Percentiles rank a stretch among this genome's conserved stretches.
phyloP scores from a whole-genome alignment of 2,888 invertebrate species.

The Ochropleura plecta region DNA sequence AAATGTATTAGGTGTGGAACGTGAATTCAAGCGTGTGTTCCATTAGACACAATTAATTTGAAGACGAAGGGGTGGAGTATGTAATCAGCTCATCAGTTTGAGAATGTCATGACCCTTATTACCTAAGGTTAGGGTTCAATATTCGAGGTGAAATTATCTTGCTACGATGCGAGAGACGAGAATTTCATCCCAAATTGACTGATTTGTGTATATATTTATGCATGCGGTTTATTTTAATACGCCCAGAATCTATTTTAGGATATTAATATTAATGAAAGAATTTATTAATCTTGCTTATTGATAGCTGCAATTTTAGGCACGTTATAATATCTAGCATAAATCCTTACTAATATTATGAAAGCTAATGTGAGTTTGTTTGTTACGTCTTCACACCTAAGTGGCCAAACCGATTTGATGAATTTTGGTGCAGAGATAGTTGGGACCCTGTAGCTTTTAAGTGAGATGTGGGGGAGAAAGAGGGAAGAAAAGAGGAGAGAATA shows the following conservation, averaged over 20 bases:
- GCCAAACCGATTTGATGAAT: no score
- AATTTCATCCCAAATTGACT: conserved; percentile 64
- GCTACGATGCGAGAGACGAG: conserved; percentile 48
- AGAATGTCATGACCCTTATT: conserved; percentile 52
- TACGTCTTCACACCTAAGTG: no score
- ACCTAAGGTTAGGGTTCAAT: conserved; percentile 46
- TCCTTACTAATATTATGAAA: neutral
- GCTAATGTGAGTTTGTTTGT: no score
- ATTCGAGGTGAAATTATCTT: conserved; percentile 35
- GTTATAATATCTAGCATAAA: neutral
- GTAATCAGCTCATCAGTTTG: conserved; percentile 61
- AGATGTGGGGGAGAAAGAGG: no score
- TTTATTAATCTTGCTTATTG: conserved; percentile 1
- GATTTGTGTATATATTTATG: conserved; percentile 60
- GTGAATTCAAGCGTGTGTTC: conserved; percentile 76
- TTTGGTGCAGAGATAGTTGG: no score
- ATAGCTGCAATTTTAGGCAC: neutral
- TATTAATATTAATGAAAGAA: conserved; percentile 32
- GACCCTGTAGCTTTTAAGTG: no score
- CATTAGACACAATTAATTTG: conserved; percentile 84
- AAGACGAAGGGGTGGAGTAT: conserved; percentile 65
- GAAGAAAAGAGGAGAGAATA: no score
- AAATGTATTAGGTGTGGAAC: conserved; percentile 43
- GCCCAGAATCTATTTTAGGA: conserved; percentile 25
- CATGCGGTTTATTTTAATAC: conserved; percentile 45